Evolutionary conservation across 2,113 vertebrate species (phyloP).

Genomic region (Ploceus nigricollis): DNA sequence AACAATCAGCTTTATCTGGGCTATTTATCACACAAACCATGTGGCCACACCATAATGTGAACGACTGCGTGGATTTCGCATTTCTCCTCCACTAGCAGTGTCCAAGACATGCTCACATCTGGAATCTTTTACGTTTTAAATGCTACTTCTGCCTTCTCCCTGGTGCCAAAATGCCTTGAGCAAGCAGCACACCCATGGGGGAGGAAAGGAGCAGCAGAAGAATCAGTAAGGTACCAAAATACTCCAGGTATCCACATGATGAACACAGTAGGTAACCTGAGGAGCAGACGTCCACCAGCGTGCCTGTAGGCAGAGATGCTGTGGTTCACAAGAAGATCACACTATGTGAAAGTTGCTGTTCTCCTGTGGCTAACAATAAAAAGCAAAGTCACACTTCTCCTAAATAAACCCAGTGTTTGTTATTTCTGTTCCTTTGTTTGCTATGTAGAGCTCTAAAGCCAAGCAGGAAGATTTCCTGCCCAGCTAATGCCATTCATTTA

Average conservation of each 20-base stretch:
- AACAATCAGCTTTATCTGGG: slow-evolving; percentile 1
- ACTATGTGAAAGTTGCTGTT: neutral
- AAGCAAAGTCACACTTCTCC: neutral
- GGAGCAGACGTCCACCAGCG: neutral
- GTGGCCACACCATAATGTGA: neutral
- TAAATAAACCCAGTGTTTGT: neutral
- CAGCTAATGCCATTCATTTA: neutral
- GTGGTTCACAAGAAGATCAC: neutral
- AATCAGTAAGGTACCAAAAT: neutral
- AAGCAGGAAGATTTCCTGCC: neutral
- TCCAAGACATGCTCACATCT: neutral
- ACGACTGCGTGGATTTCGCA: neutral
- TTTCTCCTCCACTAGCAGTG: neutral
- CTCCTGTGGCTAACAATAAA: neutral
- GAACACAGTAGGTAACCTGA: neutral
- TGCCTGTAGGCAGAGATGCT: neutral
- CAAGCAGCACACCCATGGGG: neutral
- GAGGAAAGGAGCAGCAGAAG: neutral
- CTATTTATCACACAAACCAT: neutral
- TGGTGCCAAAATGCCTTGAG: neutral
- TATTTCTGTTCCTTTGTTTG: neutral
- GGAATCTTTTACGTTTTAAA: neutral
- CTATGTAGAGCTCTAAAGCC: neutral
- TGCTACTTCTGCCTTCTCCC: neutral
- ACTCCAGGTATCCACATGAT: neutral